Conservation (phyloP, 1,140 invertebrate genomes). For the Limonius californicus region DNA sequence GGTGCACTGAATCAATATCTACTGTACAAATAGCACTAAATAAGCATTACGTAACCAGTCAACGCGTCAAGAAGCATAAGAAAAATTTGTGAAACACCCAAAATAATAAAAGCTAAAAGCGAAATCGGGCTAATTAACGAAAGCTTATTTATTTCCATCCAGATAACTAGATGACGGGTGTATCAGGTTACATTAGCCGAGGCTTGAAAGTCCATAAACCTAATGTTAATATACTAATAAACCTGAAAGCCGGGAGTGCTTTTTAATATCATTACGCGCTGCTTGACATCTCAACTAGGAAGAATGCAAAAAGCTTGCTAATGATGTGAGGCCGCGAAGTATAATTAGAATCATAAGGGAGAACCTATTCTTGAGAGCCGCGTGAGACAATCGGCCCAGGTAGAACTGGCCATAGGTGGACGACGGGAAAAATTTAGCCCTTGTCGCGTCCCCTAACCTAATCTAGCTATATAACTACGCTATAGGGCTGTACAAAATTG, state of each 20-base stretch:
- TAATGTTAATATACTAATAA: not conserved
- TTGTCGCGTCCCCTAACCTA: constrained; percentile 4
- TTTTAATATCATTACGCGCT: constrained; percentile 11
- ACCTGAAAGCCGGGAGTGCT: not conserved
- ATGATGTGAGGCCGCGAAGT: constrained; percentile 11
- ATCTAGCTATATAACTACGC: constrained; percentile 1
- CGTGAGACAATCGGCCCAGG: constrained; percentile 16
- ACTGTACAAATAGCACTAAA: not conserved
- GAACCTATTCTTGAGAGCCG: constrained; percentile 18
- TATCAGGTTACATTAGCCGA: no score
- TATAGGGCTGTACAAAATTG: constrained; percentile 2
- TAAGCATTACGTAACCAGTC: no score
- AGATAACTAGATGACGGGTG: no score
- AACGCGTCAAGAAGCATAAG: no score
- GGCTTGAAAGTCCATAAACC: no score
- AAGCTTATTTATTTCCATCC: no score
- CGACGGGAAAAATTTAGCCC: constrained; percentile 11
- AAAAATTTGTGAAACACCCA: no score
- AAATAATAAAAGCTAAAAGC: no score
- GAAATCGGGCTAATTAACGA: no score
- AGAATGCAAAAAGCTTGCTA: constrained; percentile 16
- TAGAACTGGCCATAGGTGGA: constrained; percentile 10
- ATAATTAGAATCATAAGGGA: constrained; percentile 17
- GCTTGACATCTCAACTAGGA: constrained; percentile 13
- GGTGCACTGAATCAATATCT: not conserved